Conservation (phyloP, 1,140 invertebrate species). For the Adoxophyes honmai region DNA sequence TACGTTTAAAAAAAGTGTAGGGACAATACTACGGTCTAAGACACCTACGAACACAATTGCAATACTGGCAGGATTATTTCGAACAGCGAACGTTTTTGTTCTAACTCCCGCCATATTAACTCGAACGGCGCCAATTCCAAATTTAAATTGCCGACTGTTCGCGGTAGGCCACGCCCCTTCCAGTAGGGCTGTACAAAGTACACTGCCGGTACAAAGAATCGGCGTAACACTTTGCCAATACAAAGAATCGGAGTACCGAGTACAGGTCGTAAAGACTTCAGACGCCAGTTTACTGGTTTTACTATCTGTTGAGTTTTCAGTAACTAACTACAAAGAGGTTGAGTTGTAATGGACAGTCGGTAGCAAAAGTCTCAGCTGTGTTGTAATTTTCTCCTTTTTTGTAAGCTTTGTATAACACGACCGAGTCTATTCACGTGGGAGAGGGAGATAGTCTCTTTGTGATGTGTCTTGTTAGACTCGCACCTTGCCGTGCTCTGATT, state of each 20-base stretch:
- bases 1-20: no score
- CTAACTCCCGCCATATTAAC: neutral
- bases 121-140: slow-evolving; percentile 40
- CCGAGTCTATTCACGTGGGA: no score
- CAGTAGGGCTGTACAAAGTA: slow-evolving; percentile 30
- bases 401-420: no score
- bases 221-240: slow-evolving; percentile 25
- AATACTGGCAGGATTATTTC: no score
- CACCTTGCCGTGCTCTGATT: no score
- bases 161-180: slow-evolving; percentile 26
- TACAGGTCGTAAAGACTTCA: slow-evolving; percentile 45
- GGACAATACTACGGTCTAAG: no score
- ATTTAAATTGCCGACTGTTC: slow-evolving; percentile 39
- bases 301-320: slow-evolving; percentile 54
- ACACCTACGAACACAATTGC: no score
- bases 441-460: no score
- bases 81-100: no score
- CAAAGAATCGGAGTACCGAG: slow-evolving; percentile 27
- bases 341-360: slow-evolving; percentile 21
- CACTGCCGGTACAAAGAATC: neutral
- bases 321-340: slow-evolving; percentile 41
- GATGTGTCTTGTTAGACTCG: no score
- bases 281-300: slow-evolving; percentile 44
- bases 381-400: neutral
- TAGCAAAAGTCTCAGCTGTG: neutral